Evolutionary conservation across 2,797 vertebrate genomes (phyloP), one percentile per base, ranked within the genome.

Genomic region (Ctenopoma kingsleyae): DNA sequence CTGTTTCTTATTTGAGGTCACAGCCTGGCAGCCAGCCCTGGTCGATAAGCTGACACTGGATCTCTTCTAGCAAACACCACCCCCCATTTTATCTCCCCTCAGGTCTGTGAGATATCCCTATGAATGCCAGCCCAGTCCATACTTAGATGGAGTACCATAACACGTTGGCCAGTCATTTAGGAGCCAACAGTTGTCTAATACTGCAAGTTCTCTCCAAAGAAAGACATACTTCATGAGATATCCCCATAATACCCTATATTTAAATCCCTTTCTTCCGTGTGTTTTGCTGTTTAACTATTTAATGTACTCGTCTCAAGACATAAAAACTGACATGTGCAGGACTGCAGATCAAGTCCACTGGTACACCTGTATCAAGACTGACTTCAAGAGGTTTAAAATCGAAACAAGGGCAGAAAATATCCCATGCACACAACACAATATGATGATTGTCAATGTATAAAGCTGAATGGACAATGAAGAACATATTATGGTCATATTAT

Each of bases 1-100:
- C 72, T 89, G 64, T 74, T 23, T 50, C 44, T 66, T 49, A 61
- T 58, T 41, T 58, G 9, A 10, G 46, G 55, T 50, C 13, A 11
- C 68, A 53, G 81, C 58, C 60, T 43, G 67, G 50, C 74, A 81
- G 79, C 61, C 71, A 68, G 72, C 27, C 75, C 41, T 32, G 38
- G 48, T 43, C 17, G 85, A 91, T 90, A 89, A 90, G 71, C 58
- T 17, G 88, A 89, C 87, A 90, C 69, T 67, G 74, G 83, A 91
- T 91, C 86, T 83, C 62, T 82, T 71, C 75, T 73, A 72, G 65
- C 71, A 68, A 67, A 49, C 56, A 69, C 67, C 4, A 27, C 61
- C 61, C 73, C 65, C 71, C 70, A 67, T 61, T 77, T 90, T 89
- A 88, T 89, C 90, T 82, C 23, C 70, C 60, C 27, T 40, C 47